phyloP scores from a whole-genome alignment of 2,888 invertebrate genomes.

The Ecdyonurus torrentis region DNA sequence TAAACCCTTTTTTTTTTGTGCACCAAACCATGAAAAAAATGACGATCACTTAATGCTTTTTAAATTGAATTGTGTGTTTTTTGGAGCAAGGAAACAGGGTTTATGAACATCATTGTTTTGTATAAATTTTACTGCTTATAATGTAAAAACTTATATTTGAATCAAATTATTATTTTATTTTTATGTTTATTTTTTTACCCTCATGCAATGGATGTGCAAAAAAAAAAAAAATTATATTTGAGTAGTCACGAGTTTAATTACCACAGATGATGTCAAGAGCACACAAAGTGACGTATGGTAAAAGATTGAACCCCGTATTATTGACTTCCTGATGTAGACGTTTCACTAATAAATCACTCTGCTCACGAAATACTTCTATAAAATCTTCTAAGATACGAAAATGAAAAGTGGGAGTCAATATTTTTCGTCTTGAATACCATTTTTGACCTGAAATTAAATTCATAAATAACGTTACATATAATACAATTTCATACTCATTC shows the following conservation, averaged over 20 bases:
- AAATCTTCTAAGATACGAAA: slow-evolving; percentile 52
- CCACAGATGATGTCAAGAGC: slow-evolving; percentile 49
- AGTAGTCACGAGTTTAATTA: too few relatives aligned
- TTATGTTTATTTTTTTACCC: background rate
- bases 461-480: too few relatives aligned
- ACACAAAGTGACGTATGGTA: slow-evolving; percentile 40
- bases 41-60: too few relatives aligned
- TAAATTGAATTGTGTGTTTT: too few relatives aligned
- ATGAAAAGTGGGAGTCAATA: slow-evolving; percentile 50
- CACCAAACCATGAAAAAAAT: too few relatives aligned
- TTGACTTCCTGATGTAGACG: slow-evolving; percentile 28
- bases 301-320: slow-evolving; percentile 33
- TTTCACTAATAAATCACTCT: slow-evolving; percentile 34
- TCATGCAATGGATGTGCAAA: background rate
- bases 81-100: too few relatives aligned
- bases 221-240: too few relatives aligned
- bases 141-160: background rate
- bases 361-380: slow-evolving; percentile 43
- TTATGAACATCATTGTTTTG: too few relatives aligned
- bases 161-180: background rate
- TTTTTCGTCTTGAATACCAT: slow-evolving; percentile 43
- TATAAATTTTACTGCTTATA: too few relatives aligned
- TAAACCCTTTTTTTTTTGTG: too few relatives aligned
- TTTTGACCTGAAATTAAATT: slow-evolving; percentile 32
- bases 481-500: too few relatives aligned